Conservation (phyloP, 2,888 invertebrate genomes). For the Noctua janthe region DNA sequence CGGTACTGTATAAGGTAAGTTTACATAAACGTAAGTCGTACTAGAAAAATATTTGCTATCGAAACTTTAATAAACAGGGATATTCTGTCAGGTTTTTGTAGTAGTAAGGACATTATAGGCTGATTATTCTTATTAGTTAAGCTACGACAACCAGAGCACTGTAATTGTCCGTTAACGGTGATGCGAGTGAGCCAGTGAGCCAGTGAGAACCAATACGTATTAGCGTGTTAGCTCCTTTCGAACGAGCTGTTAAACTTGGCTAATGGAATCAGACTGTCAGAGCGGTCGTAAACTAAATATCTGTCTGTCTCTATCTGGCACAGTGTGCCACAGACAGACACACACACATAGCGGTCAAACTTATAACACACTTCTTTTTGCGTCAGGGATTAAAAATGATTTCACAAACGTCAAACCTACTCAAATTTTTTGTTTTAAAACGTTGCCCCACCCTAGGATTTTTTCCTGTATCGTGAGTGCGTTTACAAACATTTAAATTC, state of each 20-base stretch:
- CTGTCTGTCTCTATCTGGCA: not conserved
- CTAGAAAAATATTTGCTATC: too few relatives aligned
- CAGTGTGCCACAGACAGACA: too few relatives aligned
- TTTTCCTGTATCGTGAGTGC: too few relatives aligned
- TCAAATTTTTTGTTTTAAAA: not conserved
- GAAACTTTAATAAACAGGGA: too few relatives aligned
- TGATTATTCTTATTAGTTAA: not conserved
- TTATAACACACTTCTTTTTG: too few relatives aligned
- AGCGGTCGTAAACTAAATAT: conserved; percentile 27
- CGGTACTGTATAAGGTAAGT: too few relatives aligned
- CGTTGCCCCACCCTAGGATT: too few relatives aligned
- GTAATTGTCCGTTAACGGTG: conserved; percentile 20
- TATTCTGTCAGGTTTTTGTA: not conserved
- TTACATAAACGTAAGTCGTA: too few relatives aligned
- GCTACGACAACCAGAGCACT: conserved; percentile 16
- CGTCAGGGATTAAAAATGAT: not conserved
- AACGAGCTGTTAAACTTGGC: conserved; percentile 41
- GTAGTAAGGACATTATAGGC: not conserved
- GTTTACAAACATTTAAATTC: too few relatives aligned
- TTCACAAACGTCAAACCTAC: not conserved
- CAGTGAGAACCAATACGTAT: conserved; percentile 19
- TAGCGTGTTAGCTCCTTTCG: conserved; percentile 34
- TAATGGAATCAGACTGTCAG: conserved; percentile 42
- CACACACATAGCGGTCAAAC: too few relatives aligned
- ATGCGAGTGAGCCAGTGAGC: conserved; percentile 20